These are phyloP conservation scores for Microcaecilia unicolor DNA, from an alignment of 2,797 vertebrate species.

Conservation along the genomic window DNA sequence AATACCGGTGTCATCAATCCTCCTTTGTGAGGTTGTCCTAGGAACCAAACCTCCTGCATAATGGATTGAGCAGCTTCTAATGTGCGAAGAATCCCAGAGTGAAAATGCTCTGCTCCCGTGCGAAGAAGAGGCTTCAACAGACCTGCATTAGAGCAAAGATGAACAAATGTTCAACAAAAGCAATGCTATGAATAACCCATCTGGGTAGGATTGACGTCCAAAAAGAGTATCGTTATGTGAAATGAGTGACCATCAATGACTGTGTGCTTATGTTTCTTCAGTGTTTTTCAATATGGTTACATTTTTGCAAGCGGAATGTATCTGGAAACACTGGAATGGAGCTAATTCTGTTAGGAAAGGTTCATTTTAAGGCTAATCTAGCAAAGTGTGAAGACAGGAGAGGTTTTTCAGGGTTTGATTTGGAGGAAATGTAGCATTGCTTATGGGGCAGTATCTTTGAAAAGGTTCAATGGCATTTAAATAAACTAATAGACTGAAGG, in stretches of 20 bases:
- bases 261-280: not conserved
- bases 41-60: no score
- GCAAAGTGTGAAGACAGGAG: not conserved
- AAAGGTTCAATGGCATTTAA: constrained; percentile 22
- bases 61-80: no score
- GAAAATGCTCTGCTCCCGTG: no score
- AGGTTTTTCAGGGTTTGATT: constrained; percentile 10
- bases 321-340: not conserved
- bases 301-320: constrained; percentile 5
- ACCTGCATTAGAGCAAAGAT: no score
- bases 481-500: constrained; percentile 12
- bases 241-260: not conserved
- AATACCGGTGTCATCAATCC: no score
- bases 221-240: not conserved
- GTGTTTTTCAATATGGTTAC: not conserved
- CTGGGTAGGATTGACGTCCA: not conserved
- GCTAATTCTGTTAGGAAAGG: constrained; percentile 1
- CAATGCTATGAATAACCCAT: not conserved
- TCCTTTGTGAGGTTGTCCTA: no score
- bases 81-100: no score
- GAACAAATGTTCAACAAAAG: no score
- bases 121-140: no score
- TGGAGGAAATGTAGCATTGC: constrained; percentile 6
- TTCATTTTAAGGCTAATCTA: constrained; percentile 4
- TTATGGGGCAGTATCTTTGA: constrained; percentile 4